A percentile compares a stretch with the other conserved stretches of the same genome.
Conservation (phyloP, 2,797 vertebrate genomes). For the Falco biarmicus region DNA sequence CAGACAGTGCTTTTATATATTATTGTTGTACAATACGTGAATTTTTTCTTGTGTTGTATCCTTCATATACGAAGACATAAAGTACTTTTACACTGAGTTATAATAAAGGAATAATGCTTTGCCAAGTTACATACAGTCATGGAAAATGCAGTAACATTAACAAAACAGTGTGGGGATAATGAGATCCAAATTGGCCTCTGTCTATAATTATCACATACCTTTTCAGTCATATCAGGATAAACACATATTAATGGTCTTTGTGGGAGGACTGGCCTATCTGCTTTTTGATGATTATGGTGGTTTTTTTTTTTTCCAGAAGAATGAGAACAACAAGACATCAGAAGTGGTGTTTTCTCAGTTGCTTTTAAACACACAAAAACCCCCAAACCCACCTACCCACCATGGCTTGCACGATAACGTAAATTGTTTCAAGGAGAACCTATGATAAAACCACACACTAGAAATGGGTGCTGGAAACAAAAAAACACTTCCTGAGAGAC, state of each 20-base stretch:
- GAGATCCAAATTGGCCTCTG: background rate
- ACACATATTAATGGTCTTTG: background rate
- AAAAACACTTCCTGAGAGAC: background rate
- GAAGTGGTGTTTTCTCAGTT: background rate
- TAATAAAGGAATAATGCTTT: conserved; percentile 10
- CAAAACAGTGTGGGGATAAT: background rate
- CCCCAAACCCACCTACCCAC: background rate
- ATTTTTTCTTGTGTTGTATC: conserved; percentile 36
- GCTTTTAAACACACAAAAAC: background rate
- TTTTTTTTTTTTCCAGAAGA: background rate
- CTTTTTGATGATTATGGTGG: background rate
- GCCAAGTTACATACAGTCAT: background rate
- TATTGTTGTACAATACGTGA: background rate
- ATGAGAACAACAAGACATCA: background rate
- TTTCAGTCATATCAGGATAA: background rate
- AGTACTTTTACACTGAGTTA: background rate
- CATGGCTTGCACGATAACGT: background rate
- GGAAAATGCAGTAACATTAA: background rate
- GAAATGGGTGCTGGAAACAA: background rate
- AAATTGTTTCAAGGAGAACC: background rate
- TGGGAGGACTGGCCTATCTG: background rate
- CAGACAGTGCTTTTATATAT: background rate
- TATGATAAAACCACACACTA: background rate
- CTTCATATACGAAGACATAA: background rate
- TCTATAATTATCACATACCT: background rate